Evolutionary conservation across 2,888 invertebrate species (phyloP).

Genomic region (Strigamia crassipes): DNA sequence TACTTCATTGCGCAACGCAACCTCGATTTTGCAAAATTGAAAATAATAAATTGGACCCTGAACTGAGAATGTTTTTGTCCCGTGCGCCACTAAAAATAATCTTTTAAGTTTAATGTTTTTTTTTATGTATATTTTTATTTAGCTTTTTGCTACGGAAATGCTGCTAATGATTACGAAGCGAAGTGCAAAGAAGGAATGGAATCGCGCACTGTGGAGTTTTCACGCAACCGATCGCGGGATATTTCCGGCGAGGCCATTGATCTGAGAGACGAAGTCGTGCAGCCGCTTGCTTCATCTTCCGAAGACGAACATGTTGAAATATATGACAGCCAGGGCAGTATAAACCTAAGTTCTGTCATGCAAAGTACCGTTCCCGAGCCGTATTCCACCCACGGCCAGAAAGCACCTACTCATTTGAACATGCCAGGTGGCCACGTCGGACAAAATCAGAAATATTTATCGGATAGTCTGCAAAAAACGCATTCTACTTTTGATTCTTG

Average conservation of each 20-base stretch:
- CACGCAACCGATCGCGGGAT: slow-evolving; percentile 69
- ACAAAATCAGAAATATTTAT: slow-evolving; percentile 71
- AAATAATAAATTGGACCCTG: background rate
- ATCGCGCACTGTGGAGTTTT: slow-evolving; percentile 60
- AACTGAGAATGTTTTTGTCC: background rate
- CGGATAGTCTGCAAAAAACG: slow-evolving; percentile 70
- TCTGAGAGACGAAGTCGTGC: slow-evolving; percentile 56
- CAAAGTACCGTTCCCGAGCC: slow-evolving; percentile 76
- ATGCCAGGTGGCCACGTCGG: slow-evolving; percentile 78
- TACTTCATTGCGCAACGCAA: too few species aligned
- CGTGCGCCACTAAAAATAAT: background rate
- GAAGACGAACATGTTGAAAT: slow-evolving; percentile 68
- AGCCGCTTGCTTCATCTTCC: slow-evolving; percentile 11
- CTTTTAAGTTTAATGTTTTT: background rate
- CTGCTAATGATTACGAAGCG: slow-evolving; percentile 14
- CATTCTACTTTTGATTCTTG: slow-evolving; percentile 63
- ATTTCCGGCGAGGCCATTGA: slow-evolving; percentile 67
- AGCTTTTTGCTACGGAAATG: background rate
- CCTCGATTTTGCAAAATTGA: too few species aligned
- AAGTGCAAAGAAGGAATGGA: slow-evolving; percentile 41
- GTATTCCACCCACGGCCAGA: slow-evolving; percentile 58
- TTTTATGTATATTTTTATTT: background rate
- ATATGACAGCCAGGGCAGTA: slow-evolving; percentile 71
- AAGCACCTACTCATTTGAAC: slow-evolving; percentile 66
- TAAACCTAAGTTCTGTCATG: slow-evolving; percentile 72